These are phyloP conservation scores for Ploceus nigricollis DNA, from an alignment of 2,113 vertebrate species.

Conservation along the genomic window DNA sequence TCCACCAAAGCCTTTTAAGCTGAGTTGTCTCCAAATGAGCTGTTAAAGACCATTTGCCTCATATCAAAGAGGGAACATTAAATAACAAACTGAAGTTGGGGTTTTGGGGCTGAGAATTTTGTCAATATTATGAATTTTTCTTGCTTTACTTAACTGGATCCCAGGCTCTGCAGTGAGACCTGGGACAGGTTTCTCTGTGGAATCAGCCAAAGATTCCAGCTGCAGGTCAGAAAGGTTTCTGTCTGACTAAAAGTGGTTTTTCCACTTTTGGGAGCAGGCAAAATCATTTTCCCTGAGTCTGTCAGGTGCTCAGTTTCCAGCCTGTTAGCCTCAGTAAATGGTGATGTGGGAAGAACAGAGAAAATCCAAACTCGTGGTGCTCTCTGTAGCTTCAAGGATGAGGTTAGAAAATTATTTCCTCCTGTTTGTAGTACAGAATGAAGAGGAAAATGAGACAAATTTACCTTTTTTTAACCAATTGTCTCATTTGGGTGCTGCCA, in stretches of 20 bases:
- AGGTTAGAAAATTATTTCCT: neutral
- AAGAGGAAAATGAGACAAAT: neutral
- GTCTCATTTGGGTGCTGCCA: neutral
- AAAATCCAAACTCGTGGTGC: neutral
- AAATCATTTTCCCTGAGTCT: neutral
- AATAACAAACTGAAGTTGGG: neutral
- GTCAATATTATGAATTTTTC: neutral
- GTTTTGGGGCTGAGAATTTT: rapidly evolving
- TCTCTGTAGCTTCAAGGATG: neutral
- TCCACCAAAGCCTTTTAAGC: neutral
- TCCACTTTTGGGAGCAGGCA: neutral
- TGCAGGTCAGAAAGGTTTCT: neutral
- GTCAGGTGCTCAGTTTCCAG: neutral
- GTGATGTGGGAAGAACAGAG: neutral
- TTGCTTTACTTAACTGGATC: neutral
- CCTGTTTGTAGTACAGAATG: neutral
- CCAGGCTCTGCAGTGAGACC: neutral
- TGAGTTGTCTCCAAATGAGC: neutral
- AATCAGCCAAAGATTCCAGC: neutral
- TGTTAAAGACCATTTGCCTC: neutral
- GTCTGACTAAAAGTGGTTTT: neutral
- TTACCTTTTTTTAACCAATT: neutral
- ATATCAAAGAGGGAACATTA: neutral
- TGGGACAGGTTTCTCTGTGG: neutral
- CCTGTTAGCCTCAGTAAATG: neutral